Base-by-base conservation (phyloP, 64 coral and sea anemone species). In the Dendronephthya gigantea region DNA sequence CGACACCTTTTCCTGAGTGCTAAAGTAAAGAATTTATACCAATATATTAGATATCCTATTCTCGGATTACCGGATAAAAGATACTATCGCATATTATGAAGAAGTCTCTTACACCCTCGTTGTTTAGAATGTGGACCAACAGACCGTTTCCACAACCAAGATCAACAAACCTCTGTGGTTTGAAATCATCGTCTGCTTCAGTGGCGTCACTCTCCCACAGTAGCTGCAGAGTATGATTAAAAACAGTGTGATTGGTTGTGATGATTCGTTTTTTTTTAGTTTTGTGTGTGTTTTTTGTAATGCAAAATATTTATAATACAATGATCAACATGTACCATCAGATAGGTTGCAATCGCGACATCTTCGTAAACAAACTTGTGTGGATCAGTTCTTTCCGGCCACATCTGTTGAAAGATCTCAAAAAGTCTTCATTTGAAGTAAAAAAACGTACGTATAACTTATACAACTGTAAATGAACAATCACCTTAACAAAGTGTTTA, bases 361-460 rank as follows among this genome's bases (percentile, higher is more conserved):
- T 98, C 95, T 90, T 98, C 95, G 83, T 93, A 98, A 16, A 98
- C 95, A 98, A 93, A 98, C 39, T 98, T 98, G 45, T 93, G 92
- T 6, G 95, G 95, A 83, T 98, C 95, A 49, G 95, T 98, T 17
- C 87, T 84, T 75, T 98, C 95, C 28, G 95, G 95, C 95, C 95
- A 98, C 36, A 89, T 89, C 95, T 98, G n/a, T n/a, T n/a, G 40
- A 39, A 66, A 62, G 82, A 58, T 23, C 16, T 39, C 13, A 36
- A 85, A 23, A 38, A 15, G 1, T 52, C 15, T 72, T n/a, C 49
- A 14, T 29, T 75, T 0, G 43, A 35, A 37, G 4, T 51, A 12
- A 15, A 35, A 49, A 17, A 37, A 49, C 56, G 47, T 0, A 81
- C 50, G 32, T 33, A 50, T 36, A 14, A 68, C n/a, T 86, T 23